A percentile compares a stretch with the other conserved stretches of the same genome.
These are phyloP conservation scores for Papilio machaon DNA, from an alignment of 1,140 invertebrate genomes.

Conservation along the genomic window DNA sequence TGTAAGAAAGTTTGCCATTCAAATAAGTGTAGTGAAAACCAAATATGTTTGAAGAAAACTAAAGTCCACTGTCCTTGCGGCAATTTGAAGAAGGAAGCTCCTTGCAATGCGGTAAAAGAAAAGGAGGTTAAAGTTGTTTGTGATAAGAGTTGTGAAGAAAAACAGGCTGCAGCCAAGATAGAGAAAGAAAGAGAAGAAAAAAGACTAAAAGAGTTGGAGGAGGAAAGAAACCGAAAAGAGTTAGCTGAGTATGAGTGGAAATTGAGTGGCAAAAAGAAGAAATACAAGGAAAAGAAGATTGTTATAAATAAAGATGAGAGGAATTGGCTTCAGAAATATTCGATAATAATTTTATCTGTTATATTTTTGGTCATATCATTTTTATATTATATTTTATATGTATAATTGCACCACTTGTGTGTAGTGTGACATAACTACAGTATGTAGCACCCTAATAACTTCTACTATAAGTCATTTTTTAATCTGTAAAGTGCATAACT, in stretches of 20 bases:
- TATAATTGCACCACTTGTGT: constrained; percentile 28
- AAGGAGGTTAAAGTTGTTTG: constrained; percentile 83
- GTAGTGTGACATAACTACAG: not conserved
- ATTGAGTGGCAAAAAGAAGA: constrained; percentile 83
- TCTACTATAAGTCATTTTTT: not conserved
- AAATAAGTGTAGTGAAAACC: constrained; percentile 86
- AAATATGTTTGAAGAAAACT: constrained; percentile 90
- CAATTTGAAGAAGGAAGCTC: constrained; percentile 89
- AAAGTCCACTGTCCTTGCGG: constrained; percentile 91
- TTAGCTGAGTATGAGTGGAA: constrained; percentile 89
- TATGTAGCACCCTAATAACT: not conserved
- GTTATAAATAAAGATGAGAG: constrained; percentile 65
- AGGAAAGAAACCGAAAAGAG: constrained; percentile 86
- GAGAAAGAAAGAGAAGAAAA: constrained; percentile 81
- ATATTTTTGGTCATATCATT: constrained; percentile 52
- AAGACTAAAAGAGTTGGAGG: constrained; percentile 83
- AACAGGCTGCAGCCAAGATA: constrained; percentile 81
- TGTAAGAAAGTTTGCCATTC: constrained; percentile 90
- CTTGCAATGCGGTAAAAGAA: constrained; percentile 85
- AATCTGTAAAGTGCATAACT: not conserved
- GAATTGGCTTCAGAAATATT: constrained; percentile 72
- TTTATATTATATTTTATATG: constrained; percentile 60
- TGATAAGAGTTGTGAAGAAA: constrained; percentile 84
- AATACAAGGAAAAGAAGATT: constrained; percentile 73
- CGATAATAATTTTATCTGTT: constrained; percentile 67